phyloP scores from a whole-genome alignment of 2,797 vertebrate genomes.

The Pygocentrus nattereri region DNA sequence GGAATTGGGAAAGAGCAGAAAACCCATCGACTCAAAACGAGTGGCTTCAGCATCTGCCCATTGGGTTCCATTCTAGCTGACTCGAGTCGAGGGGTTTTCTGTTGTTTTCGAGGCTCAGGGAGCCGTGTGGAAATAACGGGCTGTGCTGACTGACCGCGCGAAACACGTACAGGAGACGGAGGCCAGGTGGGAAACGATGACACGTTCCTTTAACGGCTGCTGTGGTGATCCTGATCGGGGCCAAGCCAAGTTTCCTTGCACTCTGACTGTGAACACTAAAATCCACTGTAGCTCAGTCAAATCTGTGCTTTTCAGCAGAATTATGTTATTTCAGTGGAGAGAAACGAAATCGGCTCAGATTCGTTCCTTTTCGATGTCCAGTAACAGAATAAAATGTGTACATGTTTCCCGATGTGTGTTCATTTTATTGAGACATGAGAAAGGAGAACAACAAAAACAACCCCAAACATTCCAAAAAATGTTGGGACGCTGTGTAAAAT shows the following conservation, averaged over 20 bases:
- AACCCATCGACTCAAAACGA: too few relatives aligned
- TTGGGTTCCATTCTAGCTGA: too few relatives aligned
- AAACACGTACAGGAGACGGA: not conserved
- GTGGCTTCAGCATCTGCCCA: not conserved
- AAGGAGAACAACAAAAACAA: too few relatives aligned
- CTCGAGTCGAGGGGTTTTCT: too few relatives aligned
- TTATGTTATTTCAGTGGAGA: not conserved
- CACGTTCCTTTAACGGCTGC: not conserved
- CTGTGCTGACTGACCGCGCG: not conserved
- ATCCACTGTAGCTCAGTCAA: not conserved
- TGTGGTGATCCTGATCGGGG: not conserved
- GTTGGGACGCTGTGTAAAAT: too few relatives aligned
- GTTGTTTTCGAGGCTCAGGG: too few relatives aligned
- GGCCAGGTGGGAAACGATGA: not conserved
- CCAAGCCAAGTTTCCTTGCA: not conserved
- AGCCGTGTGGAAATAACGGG: too few relatives aligned
- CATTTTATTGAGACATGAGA: not conserved
- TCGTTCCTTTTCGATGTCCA: not conserved
- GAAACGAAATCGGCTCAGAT: not conserved
- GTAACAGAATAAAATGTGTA: not conserved
- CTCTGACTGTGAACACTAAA: constrained; percentile 2
- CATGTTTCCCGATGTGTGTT: not conserved
- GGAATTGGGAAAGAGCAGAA: too few relatives aligned
- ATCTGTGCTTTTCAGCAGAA: not conserved
- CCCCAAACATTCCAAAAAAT: too few relatives aligned